Evolutionary conservation across 1,140 invertebrate species (phyloP), one percentile per base, ranked within the genome.

Genomic region (Apolygus lucorum): DNA sequence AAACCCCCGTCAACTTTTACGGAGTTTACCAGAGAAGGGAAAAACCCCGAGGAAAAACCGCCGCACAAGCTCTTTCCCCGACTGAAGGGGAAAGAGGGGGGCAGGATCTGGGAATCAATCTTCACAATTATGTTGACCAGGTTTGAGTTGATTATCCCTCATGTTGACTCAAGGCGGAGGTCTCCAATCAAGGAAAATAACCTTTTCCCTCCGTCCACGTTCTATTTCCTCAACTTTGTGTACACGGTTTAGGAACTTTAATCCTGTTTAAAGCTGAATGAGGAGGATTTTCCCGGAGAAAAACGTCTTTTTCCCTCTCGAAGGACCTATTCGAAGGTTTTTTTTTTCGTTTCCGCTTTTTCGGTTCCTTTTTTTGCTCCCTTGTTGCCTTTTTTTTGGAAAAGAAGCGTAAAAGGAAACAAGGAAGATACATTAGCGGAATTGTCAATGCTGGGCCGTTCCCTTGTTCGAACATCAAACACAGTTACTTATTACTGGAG

Each of bases 41-140:
- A n/a, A n/a, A n/a, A n/a, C n/a, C n/a, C n/a, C n/a, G n/a, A n/a
- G n/a, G n/a, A n/a, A n/a, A n/a, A n/a, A n/a, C n/a, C n/a, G n/a
- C n/a, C n/a, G n/a, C n/a, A n/a, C n/a, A n/a, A n/a, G n/a, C n/a
- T n/a, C n/a, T n/a, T n/a, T n/a, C n/a, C n/a, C n/a, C n/a, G n/a
- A n/a, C n/a, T n/a, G n/a, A n/a, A n/a, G n/a, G n/a, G n/a, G n/a
- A n/a, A n/a, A n/a, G n/a, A n/a, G n/a, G n/a, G n/a, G n/a, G n/a
- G n/a, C n/a, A n/a, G n/a, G n/a, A n/a, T n/a, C n/a, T n/a, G n/a
- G 34, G 34, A 49, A 49, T 49, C 34, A 49, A 49, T 49, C 34
- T 49, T 49, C 17, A 49, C 34, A n/a, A n/a, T n/a, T n/a, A n/a
- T 49, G 17, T 49, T 49, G 34, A 49, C 34, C 34, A 49, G 34